Evolutionary conservation across 2,113 vertebrate species (phyloP).

Genomic region (Hiodon tergisus): DNA sequence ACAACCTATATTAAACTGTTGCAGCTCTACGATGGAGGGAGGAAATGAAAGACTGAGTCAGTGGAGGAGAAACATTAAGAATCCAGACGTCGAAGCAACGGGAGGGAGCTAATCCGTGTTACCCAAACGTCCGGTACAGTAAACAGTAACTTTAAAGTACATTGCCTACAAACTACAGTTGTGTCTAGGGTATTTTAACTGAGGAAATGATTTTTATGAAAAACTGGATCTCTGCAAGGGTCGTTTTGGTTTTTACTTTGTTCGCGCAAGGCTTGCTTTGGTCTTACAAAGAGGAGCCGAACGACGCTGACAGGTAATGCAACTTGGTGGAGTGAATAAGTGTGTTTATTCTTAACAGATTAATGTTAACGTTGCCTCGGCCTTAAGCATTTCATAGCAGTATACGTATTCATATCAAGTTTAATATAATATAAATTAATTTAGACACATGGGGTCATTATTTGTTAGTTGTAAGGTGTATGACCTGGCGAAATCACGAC

Average conservation of each 20-base stretch:
- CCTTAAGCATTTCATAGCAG: too few species aligned
- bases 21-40: too few species aligned
- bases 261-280: conserved; percentile 61
- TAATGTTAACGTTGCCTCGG: neutral
- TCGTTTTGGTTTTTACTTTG: conserved; percentile 20
- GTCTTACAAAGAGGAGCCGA: conserved; percentile 65
- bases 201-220: conserved; percentile 15
- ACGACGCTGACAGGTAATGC: conserved; percentile 59
- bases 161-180: neutral
- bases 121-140: neutral
- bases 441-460: neutral
- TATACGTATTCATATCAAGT: neutral
- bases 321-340: neutral
- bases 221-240: neutral
- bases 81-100: too few species aligned
- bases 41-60: too few species aligned
- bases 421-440: neutral
- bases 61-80: too few species aligned
- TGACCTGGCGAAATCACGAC: too few species aligned
- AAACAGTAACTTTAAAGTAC: neutral
- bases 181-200: neutral
- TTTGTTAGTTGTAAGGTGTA: neutral
- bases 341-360: neutral
- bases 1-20: too few species aligned
- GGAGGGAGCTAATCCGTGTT: neutral